Evolutionary conservation across 2,113 vertebrate species (phyloP).

Genomic region (Rhinogobius similis): DNA sequence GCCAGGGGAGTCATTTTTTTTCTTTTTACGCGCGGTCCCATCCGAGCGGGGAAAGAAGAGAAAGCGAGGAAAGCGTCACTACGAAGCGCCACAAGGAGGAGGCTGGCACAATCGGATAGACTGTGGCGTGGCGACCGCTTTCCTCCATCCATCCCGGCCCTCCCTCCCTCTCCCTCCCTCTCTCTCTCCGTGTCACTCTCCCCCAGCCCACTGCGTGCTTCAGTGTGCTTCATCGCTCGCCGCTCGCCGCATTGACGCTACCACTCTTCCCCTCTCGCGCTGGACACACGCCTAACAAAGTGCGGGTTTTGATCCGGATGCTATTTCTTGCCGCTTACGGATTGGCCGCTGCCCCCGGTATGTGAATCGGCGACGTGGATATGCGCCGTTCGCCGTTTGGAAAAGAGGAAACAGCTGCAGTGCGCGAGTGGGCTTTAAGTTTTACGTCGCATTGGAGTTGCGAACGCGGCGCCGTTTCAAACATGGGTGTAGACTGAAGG

Average conservation of each 20-base stretch:
- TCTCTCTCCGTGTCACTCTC: neutral
- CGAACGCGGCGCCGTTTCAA: conserved; percentile 16
- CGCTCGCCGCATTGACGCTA: conserved; percentile 68
- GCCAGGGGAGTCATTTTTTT: conserved; percentile 78
- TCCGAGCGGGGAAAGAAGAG: conserved; percentile 30
- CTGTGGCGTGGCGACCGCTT: conserved; percentile 5
- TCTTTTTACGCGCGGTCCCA: conserved; percentile 33
- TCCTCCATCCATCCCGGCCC: conserved; percentile 29
- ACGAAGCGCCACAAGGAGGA: conserved; percentile 29
- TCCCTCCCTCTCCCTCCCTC: conserved; percentile 12
- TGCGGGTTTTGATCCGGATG: neutral
- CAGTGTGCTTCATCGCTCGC: conserved; percentile 51
- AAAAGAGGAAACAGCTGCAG: conserved; percentile 22
- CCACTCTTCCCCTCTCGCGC: conserved; percentile 37
- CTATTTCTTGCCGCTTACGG: conserved; percentile 18
- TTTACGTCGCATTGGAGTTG: neutral
- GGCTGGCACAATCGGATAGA: conserved; percentile 26
- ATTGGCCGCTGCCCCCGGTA: conserved; percentile 8
- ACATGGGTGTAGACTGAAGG: conserved; percentile 68
- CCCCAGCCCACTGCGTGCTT: conserved; percentile 42
- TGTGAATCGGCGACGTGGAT: neutral
- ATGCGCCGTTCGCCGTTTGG: conserved; percentile 34
- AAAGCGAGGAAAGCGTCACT: conserved; percentile 33
- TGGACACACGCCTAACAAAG: conserved; percentile 61
- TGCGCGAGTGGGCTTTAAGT: conserved; percentile 12